Percentiles rank a stretch among this genome's conserved stretches.
Evolutionary conservation across 1,140 invertebrate genomes (phyloP).

Genomic region (Drosophila lacteicornis): DNA sequence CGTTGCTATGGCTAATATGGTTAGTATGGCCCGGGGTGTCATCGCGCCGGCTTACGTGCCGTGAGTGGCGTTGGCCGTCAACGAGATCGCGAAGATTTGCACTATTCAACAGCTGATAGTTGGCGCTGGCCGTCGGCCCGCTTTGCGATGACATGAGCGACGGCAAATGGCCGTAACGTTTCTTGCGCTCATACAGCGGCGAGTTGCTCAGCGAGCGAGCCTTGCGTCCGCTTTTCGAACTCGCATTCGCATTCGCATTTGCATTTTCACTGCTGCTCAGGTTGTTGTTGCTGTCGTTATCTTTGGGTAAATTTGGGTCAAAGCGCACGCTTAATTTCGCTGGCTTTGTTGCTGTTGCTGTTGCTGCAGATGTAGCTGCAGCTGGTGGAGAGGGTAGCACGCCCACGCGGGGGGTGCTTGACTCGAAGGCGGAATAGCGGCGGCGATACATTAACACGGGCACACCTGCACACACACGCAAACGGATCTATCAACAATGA

Average conservation of each 20-base stretch:
- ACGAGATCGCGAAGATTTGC: constrained; percentile 67
- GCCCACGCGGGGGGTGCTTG: constrained; percentile 73
- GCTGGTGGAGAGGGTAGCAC: constrained; percentile 57
- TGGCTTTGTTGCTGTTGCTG: constrained; percentile 46
- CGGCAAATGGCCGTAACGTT: constrained; percentile 75
- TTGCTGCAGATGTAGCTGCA: not conserved
- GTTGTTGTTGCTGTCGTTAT: constrained; percentile 68
- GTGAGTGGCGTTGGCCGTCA: constrained; percentile 73
- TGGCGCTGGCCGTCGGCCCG: constrained; percentile 59
- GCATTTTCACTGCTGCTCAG: constrained; percentile 44
- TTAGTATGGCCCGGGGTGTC: constrained; percentile 39
- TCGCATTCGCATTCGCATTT: constrained; percentile 41
- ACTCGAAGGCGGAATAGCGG: constrained; percentile 78
- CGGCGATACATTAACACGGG: constrained; percentile 75
- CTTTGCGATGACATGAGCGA: constrained; percentile 62
- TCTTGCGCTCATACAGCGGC: constrained; percentile 72
- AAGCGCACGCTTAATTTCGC: constrained; percentile 71
- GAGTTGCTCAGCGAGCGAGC: constrained; percentile 78
- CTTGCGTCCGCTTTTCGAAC: constrained; percentile 66
- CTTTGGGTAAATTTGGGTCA: constrained; percentile 75
- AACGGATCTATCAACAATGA: constrained; percentile 34
- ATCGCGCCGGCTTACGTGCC: constrained; percentile 82
- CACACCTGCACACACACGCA: constrained; percentile 39
- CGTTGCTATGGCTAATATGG: constrained; percentile 24
- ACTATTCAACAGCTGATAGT: constrained; percentile 75